A percentile compares a stretch with the other conserved stretches of the same genome.
These are phyloP conservation scores for Ericerus pela DNA, from an alignment of 1,140 invertebrate species.

Conservation along the genomic window DNA sequence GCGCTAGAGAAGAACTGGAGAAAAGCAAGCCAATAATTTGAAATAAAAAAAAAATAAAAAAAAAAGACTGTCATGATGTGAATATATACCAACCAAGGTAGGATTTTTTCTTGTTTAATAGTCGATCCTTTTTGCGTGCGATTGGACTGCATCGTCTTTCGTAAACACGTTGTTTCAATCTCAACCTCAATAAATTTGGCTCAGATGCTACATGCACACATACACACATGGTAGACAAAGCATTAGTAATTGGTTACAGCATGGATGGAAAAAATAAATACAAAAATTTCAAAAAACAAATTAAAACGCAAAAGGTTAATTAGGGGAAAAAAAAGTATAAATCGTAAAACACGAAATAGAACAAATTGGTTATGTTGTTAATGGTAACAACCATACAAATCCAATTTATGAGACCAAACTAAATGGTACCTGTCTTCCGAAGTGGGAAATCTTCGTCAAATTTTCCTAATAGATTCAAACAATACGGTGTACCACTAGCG, in stretches of 20 bases:
- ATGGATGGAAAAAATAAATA: slow-evolving; percentile 8
- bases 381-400: not conserved
- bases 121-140: slow-evolving; percentile 58
- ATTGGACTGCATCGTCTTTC: slow-evolving; percentile 75
- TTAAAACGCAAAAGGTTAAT: not conserved
- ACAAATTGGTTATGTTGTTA: not conserved
- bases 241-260: slow-evolving; percentile 3
- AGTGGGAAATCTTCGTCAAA: slow-evolving; percentile 74
- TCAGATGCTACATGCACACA: slow-evolving; percentile 66
- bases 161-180: slow-evolving; percentile 87
- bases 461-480: slow-evolving; percentile 13
- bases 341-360: too few relatives aligned
- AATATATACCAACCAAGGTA: not conserved
- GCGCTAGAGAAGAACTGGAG: too few relatives aligned
- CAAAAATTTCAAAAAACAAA: slow-evolving; percentile 8
- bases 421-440: slow-evolving; percentile 72
- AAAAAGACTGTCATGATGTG: too few relatives aligned
- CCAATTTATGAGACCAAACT: not conserved
- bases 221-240: too few relatives aligned
- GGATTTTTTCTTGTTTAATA: slow-evolving; percentile 1
- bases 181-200: slow-evolving; percentile 91
- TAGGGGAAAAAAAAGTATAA: too few relatives aligned
- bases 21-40: too few relatives aligned
- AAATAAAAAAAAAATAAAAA: too few relatives aligned
- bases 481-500: slow-evolving; percentile 15